phyloP scores from a whole-genome alignment of 2,113 vertebrate genomes.

The Delphinus delphis region DNA sequence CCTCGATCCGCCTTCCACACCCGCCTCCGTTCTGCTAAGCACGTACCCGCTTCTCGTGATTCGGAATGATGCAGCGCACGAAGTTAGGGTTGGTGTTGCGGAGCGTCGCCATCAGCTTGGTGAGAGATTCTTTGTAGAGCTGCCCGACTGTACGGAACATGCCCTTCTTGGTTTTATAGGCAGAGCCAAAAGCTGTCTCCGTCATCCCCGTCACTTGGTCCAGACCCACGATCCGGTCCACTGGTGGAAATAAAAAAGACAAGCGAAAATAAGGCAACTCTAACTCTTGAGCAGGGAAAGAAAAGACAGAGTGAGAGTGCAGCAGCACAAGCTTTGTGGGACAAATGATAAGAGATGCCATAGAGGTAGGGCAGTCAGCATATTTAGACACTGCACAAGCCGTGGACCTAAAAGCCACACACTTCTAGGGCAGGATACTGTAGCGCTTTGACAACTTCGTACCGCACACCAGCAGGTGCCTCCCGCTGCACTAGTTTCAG shows the following conservation, averaged over 20 bases:
- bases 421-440: slow-evolving; percentile 63
- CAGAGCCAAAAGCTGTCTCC: slow-evolving; percentile 95
- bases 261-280: neutral
- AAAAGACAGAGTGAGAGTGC: slow-evolving; percentile 32
- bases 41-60: slow-evolving; percentile 96
- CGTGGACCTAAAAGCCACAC: slow-evolving; percentile 80
- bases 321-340: slow-evolving; percentile 82
- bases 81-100: slow-evolving; percentile 99
- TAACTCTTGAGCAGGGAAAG: neutral
- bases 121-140: slow-evolving; percentile 97
- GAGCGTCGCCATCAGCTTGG: slow-evolving; percentile 97
- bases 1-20: rapidly evolving
- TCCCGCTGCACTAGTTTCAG: neutral
- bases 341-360: slow-evolving; percentile 71
- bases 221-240: slow-evolving; percentile 97
- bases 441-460: slow-evolving; percentile 58
- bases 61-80: slow-evolving; percentile 99
- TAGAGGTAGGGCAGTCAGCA: slow-evolving; percentile 77
- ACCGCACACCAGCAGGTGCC: slow-evolving; percentile 59
- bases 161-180: slow-evolving; percentile 98
- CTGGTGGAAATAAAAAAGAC: slow-evolving; percentile 79
- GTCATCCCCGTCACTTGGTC: slow-evolving; percentile 98
- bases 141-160: slow-evolving; percentile 98
- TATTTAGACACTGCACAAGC: slow-evolving; percentile 80
- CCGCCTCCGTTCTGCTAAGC: rapidly evolving